Conservation (phyloP, 2,113 vertebrate species). For the Pandion haliaetus region DNA sequence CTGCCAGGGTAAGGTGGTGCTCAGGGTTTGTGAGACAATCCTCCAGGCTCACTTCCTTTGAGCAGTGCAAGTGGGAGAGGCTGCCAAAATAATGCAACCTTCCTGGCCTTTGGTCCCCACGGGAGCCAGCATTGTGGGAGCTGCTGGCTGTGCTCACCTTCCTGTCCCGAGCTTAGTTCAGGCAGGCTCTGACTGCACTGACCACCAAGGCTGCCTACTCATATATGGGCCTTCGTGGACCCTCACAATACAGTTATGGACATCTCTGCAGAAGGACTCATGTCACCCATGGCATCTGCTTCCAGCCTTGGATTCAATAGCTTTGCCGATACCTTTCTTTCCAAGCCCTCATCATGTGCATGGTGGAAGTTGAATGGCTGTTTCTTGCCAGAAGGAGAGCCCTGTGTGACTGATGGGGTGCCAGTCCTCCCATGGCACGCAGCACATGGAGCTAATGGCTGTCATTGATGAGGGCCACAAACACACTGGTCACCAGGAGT, state of each 20-base stretch:
- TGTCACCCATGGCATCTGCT: neutral
- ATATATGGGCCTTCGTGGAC: too few relatives aligned
- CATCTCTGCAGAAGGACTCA: neutral
- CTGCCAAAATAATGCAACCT: neutral
- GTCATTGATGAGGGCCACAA: neutral
- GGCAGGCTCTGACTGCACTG: neutral
- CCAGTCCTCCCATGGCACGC: neutral
- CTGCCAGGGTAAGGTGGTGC: neutral
- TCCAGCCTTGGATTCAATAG: neutral
- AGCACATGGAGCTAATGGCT: neutral
- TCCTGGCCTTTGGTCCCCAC: neutral
- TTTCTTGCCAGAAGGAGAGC: neutral
- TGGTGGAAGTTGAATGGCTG: neutral
- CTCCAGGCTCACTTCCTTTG: neutral
- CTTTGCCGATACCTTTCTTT: neutral
- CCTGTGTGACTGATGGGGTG: neutral
- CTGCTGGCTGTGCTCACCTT: neutral
- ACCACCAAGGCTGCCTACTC: neutral
- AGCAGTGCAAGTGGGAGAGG: neutral
- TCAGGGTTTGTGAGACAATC: neutral
- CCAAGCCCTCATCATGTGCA: accelerated
- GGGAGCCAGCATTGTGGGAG: neutral
- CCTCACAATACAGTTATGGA: neutral
- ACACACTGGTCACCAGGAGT: neutral
- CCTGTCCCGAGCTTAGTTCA: accelerated